Percentiles rank a stretch among this genome's conserved stretches.
Evolutionary conservation across 2,113 vertebrate genomes (phyloP).

Genomic region (Fregetta grallaria): DNA sequence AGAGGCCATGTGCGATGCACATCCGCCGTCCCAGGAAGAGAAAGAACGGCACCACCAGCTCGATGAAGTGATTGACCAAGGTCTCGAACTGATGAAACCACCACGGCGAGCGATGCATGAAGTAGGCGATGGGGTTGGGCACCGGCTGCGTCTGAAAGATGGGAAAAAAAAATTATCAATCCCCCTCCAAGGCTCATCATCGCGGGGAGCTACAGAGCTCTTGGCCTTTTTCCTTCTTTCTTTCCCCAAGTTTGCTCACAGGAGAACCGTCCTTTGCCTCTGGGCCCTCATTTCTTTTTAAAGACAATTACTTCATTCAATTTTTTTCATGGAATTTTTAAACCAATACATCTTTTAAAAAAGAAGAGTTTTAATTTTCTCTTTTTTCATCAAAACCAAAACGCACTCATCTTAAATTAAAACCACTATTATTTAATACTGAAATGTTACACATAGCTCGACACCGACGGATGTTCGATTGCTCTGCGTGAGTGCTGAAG

Average conservation of each 20-base stretch:
- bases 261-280: not conserved
- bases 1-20: slow-evolving; percentile 78
- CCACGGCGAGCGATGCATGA: slow-evolving; percentile 86
- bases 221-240: not conserved
- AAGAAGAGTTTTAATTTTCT: not conserved
- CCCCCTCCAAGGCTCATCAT: accelerated
- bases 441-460: not conserved
- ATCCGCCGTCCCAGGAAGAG: slow-evolving; percentile 85
- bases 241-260: not conserved
- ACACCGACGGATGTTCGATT: not conserved
- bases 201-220: accelerated
- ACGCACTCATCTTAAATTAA: not conserved
- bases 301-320: accelerated
- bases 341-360: not conserved
- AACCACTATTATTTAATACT: not conserved
- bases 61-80: slow-evolving; percentile 86
- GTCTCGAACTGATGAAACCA: slow-evolving; percentile 91
- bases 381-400: not conserved
- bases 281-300: not conserved
- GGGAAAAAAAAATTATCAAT: not conserved
- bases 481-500: not conserved
- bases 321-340: not conserved
- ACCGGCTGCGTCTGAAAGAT: slow-evolving; percentile 88
- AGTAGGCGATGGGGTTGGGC: slow-evolving; percentile 91
- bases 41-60: slow-evolving; percentile 88